Conservation (phyloP, 1,140 invertebrate species). For the Bombyx mori region ASM3026992v2 NC_085120.1:12781501-12782000, state of each 20-base stretch:
- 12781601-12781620: too few relatives aligned
- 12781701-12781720: too few relatives aligned
- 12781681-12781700: too few relatives aligned
- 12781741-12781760: slow-evolving; percentile 24
- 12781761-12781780: slow-evolving; percentile 19
- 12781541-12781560: too few relatives aligned
- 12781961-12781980: slow-evolving; percentile 68
- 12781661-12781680: too few relatives aligned
- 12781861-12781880: slow-evolving; percentile 34
- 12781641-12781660: too few relatives aligned
- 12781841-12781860: slow-evolving; percentile 18
- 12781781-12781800: slow-evolving; percentile 21
- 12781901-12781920: slow-evolving; percentile 23
- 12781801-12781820: slow-evolving; percentile 42
- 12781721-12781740: slow-evolving; percentile 5
- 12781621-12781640: too few relatives aligned
- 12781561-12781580: too few relatives aligned
- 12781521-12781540: too few relatives aligned
- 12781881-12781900: slow-evolving; percentile 16
- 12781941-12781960: slow-evolving; percentile 68
- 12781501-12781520: too few relatives aligned
- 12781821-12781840: slow-evolving; percentile 40
- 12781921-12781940: slow-evolving; percentile 60
- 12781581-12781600: too few relatives aligned
- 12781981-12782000: slow-evolving; percentile 69